Evolutionary conservation across 2,113 vertebrate genomes (phyloP), one percentile per base, ranked within the genome.

Genomic region (Salvelinus sp.): DNA sequence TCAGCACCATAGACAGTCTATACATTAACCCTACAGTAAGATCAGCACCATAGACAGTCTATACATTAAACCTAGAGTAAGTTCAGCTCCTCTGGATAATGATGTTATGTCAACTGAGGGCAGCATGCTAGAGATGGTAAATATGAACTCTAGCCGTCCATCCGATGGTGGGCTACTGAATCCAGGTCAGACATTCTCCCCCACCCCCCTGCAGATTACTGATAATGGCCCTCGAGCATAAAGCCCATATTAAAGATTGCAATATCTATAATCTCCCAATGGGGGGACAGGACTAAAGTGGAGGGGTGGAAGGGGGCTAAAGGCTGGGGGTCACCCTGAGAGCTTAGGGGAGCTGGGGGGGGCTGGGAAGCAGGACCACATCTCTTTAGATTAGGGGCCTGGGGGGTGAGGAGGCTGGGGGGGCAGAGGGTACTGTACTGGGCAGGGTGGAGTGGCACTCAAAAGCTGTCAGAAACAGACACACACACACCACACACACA

Each of bases 181-280:
- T 89, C 85, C 91, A 91, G 92, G 92, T 92, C 90, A 44, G 38
- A 44, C 38, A 68, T 54, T 22, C 69, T 67, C 48, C 66, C 73
- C 64, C 70, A 44, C 63, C 22, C 22, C 87, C 87, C 79, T 67
- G 83, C 90, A 92, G 91, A 90, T 91, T 91, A 92, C 90, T 90
- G 92, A 91, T 93, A 92, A 92, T 92, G 90, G 91, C 88, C 90
- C 85, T 85, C 87, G 88, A 92, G 89, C 88, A 92, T 92, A 93
- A 93, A 93, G 85, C 91, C 89, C 89, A 92, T 93, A 92, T 91
- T 92, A 92, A 92, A 93, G 91, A 92, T 92, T 92, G 91, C 88
- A 91, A 92, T 92, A 93, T 92, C 88, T 91, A 93, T 93, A 93
- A 93, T 92, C 92, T 92, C 90, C 87, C 91, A 90, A 90, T 88